Evolutionary conservation across 2,888 invertebrate genomes (phyloP).

Genomic region (Platypus cylindrus): DNA sequence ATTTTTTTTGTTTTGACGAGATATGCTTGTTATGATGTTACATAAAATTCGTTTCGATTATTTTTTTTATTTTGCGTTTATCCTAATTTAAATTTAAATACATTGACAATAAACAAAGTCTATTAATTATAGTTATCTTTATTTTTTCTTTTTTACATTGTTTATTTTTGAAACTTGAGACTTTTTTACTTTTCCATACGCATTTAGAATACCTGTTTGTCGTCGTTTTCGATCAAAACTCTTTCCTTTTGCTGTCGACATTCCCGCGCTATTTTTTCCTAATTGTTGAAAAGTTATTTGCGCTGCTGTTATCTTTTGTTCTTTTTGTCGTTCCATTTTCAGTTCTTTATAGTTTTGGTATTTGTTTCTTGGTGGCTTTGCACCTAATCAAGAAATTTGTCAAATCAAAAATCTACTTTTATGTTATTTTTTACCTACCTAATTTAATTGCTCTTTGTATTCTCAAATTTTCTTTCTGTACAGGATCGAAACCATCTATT

Average conservation of each 20-base stretch:
- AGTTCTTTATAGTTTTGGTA: conserved; percentile 64
- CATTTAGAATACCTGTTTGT: conserved; percentile 31
- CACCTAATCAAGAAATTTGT: conserved; percentile 42
- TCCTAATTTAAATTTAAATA: no score
- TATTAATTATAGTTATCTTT: not conserved
- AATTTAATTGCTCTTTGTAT: conserved; percentile 64
- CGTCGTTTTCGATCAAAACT: conserved; percentile 35
- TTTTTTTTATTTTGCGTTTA: no score
- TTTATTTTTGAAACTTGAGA: no score
- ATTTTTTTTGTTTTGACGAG: no score
- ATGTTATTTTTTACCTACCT: conserved; percentile 37
- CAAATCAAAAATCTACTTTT: not conserved
- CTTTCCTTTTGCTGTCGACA: conserved; percentile 42
- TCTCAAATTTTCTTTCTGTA: conserved; percentile 66
- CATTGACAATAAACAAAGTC: conserved; percentile 1
- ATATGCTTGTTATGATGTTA: no score
- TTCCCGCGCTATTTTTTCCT: conserved; percentile 49
- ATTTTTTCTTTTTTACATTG: conserved; percentile 15
- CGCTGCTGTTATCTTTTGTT: conserved; percentile 37
- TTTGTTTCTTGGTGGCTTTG: conserved; percentile 60
- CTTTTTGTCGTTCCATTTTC: conserved; percentile 44
- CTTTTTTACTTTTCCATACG: conserved; percentile 28
- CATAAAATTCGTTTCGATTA: no score
- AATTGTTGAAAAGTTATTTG: conserved; percentile 40
- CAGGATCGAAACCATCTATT: conserved; percentile 58